Conservation (phyloP, 2,113 vertebrate species). For the Ochotona curzoniae region DNA sequence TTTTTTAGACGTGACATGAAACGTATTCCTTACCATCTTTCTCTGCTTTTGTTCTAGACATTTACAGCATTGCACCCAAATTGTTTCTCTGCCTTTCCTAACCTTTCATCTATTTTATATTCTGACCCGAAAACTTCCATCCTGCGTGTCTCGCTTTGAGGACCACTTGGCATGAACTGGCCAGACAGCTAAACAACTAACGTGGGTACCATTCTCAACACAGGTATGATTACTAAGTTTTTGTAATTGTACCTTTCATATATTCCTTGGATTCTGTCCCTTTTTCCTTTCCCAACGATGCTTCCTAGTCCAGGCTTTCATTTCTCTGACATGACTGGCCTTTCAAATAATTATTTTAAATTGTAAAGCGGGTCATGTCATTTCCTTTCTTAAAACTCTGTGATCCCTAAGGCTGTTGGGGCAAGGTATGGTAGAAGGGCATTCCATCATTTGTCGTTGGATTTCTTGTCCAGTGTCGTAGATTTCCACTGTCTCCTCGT, state of each 20-base stretch:
- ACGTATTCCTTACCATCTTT: neutral
- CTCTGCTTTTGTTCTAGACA: neutral
- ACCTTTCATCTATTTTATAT: neutral
- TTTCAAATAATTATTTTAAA: neutral
- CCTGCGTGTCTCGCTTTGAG: neutral
- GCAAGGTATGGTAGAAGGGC: neutral
- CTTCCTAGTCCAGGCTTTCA: neutral
- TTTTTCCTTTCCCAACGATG: neutral
- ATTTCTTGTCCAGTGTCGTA: neutral
- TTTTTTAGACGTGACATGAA: neutral
- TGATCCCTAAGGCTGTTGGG: neutral
- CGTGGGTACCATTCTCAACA: neutral
- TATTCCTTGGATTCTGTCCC: neutral
- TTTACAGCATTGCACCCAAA: neutral
- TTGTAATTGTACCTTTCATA: neutral
- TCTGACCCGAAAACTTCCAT: neutral
- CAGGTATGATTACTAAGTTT: neutral
- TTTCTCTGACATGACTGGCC: neutral
- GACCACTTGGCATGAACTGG: neutral
- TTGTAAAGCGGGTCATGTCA: neutral
- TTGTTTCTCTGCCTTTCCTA: neutral
- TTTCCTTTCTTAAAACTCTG: neutral
- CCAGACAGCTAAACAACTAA: neutral
- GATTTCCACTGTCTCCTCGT: fast-evolving
- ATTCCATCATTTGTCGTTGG: neutral